These are phyloP conservation scores for Philhelius pedissequus DNA, from an alignment of 2,888 invertebrate genomes.

Conservation along the genomic window DNA sequence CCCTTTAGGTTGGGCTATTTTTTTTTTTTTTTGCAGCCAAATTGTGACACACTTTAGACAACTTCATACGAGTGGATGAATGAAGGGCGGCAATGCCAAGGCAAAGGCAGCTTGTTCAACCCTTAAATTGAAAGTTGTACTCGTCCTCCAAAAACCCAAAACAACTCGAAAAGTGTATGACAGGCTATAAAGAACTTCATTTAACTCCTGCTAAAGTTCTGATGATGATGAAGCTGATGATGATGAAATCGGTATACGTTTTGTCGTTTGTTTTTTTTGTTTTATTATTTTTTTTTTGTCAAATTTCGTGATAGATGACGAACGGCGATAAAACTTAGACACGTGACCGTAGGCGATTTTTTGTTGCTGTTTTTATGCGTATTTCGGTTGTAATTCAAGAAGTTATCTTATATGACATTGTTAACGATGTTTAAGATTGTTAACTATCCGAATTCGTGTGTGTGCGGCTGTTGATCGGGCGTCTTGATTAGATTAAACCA, in stretches of 20 bases:
- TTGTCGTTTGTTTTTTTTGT: not conserved
- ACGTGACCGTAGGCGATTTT: constrained; percentile 61
- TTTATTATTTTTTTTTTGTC: not conserved
- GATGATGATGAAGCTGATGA: constrained; percentile 30
- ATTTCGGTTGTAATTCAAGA: constrained; percentile 23
- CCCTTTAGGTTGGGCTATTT: constrained; percentile 23
- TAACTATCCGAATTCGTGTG: constrained; percentile 43
- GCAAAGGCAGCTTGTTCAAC: constrained; percentile 45
- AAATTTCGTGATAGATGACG: constrained; percentile 33
- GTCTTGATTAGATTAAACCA: constrained; percentile 64
- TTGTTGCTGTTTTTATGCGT: not conserved
- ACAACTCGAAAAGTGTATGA: not conserved
- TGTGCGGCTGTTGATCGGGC: constrained; percentile 14
- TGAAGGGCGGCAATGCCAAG: not conserved
- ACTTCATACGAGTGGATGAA: constrained; percentile 51
- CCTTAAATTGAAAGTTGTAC: constrained; percentile 61
- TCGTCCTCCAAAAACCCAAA: not conserved
- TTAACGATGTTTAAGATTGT: constrained; percentile 63
- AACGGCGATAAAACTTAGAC: constrained; percentile 43
- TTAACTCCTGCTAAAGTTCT: constrained; percentile 37
- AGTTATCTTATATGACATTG: constrained; percentile 60
- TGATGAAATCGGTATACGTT: constrained; percentile 43
- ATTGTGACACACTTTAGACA: constrained; percentile 58
- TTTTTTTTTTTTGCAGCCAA: constrained; percentile 21
- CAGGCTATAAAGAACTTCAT: constrained; percentile 41